phyloP scores from a whole-genome alignment of 2,797 vertebrate genomes.

The Alcedo quadribrachys region DNA sequence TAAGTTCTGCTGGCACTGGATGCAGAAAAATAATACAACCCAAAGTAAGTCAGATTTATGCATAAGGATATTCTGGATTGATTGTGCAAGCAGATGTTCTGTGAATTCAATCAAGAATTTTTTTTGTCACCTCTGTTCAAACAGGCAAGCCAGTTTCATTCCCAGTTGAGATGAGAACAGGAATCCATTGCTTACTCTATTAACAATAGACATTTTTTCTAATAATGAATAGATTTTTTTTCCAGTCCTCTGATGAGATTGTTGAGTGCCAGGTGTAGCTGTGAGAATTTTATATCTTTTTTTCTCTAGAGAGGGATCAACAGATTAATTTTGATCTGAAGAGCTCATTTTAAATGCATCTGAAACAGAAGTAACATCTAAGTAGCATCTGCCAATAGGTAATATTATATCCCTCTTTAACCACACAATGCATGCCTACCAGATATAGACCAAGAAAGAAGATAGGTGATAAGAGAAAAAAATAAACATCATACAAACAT shows the following conservation, averaged over 20 bases:
- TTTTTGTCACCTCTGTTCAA: slow-evolving; percentile 46
- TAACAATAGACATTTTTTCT: slow-evolving; percentile 39
- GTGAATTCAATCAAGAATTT: slow-evolving; percentile 23
- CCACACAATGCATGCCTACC: background rate
- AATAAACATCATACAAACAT: background rate
- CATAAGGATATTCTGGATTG: slow-evolving; percentile 30
- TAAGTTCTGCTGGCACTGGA: background rate
- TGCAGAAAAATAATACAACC: background rate
- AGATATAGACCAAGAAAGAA: background rate
- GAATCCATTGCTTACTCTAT: slow-evolving; percentile 45
- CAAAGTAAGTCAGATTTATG: background rate
- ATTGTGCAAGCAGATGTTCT: slow-evolving; percentile 51
- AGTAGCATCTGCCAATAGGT: background rate
- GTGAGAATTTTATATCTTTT: background rate
- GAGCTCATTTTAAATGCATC: background rate
- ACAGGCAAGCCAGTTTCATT: slow-evolving; percentile 32
- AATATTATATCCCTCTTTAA: background rate
- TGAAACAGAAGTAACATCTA: background rate
- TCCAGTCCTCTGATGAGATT: slow-evolving; percentile 27
- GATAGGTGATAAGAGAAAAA: background rate
- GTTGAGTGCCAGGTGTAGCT: background rate
- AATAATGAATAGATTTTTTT: slow-evolving; percentile 42
- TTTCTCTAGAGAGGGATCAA: background rate
- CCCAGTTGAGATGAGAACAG: slow-evolving; percentile 12
- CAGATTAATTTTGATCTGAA: background rate